These are phyloP conservation scores for Thinocorus orbignyianus DNA, from an alignment of 2,113 vertebrate species.

Conservation along the genomic window DNA sequence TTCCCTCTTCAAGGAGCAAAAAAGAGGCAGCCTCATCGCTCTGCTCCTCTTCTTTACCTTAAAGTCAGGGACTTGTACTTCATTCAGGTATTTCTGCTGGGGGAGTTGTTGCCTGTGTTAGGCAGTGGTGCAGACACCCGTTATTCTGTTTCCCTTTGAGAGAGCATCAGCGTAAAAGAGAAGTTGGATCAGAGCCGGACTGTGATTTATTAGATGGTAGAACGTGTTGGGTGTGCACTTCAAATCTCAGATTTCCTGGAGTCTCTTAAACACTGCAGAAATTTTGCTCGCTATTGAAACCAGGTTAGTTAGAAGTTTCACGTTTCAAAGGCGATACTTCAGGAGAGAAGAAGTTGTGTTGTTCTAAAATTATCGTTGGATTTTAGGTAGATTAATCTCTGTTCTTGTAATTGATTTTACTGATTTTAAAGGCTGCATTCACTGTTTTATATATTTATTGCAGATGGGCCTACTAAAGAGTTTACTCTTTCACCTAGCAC, in stretches of 20 bases:
- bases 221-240: neutral
- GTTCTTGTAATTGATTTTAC: neutral
- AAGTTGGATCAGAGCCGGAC: neutral
- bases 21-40: neutral
- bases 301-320: neutral
- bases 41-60: neutral
- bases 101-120: neutral
- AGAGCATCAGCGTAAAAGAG: neutral
- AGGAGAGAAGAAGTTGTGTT: neutral
- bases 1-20: neutral
- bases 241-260: neutral
- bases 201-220: neutral
- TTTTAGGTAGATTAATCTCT: neutral
- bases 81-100: neutral
- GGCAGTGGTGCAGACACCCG: neutral
- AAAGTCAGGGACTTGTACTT: neutral
- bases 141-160: neutral
- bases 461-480: constrained; percentile 87
- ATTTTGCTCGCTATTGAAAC: neutral
- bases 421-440: neutral
- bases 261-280: neutral
- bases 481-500: constrained; percentile 83
- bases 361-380: neutral
- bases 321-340: neutral
- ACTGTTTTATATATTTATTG: constrained; percentile 57